These are phyloP conservation scores for Gila orcuttii DNA, from an alignment of 2,113 vertebrate species.

Conservation along the genomic window DNA sequence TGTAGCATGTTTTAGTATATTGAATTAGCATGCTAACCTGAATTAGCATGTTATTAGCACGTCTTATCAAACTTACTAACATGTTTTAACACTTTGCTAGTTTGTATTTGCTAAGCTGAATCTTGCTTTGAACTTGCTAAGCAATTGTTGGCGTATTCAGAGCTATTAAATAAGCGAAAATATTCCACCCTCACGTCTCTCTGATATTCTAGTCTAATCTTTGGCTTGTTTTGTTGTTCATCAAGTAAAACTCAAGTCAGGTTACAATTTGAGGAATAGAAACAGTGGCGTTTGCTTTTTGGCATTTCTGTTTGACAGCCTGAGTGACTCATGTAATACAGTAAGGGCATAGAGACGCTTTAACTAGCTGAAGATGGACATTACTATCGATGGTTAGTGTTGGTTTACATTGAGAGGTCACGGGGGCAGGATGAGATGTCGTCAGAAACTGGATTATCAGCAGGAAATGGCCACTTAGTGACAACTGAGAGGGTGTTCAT, in stretches of 20 bases:
- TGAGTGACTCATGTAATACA: slow-evolving; percentile 1
- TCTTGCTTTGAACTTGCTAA: too few species aligned
- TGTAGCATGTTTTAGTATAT: too few species aligned
- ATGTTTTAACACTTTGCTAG: too few species aligned
- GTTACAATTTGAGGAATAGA: neutral
- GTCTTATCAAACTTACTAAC: too few species aligned
- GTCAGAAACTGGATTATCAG: slow-evolving; percentile 32
- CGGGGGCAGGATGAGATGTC: slow-evolving; percentile 20
- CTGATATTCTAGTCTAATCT: neutral
- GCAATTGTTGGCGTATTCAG: too few species aligned
- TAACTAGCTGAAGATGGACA: slow-evolving; percentile 19
- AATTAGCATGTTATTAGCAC: too few species aligned
- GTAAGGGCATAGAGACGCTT: neutral
- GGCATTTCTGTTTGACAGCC: neutral
- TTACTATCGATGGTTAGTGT: slow-evolving; percentile 36
- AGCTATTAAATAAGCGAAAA: too few species aligned
- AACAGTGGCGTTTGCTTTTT: neutral
- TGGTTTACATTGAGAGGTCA: slow-evolving; percentile 40
- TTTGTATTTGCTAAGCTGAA: too few species aligned
- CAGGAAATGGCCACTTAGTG: slow-evolving; percentile 39
- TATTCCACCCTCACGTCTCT: too few species aligned
- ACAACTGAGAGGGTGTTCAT: neutral
- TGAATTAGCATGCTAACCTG: too few species aligned
- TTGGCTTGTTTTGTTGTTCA: neutral
- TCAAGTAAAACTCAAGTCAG: neutral